Evolutionary conservation across 1,140 invertebrate species (phyloP), one percentile per base, ranked within the genome.

Genomic region (Lordiphosa stackelbergi): DNA sequence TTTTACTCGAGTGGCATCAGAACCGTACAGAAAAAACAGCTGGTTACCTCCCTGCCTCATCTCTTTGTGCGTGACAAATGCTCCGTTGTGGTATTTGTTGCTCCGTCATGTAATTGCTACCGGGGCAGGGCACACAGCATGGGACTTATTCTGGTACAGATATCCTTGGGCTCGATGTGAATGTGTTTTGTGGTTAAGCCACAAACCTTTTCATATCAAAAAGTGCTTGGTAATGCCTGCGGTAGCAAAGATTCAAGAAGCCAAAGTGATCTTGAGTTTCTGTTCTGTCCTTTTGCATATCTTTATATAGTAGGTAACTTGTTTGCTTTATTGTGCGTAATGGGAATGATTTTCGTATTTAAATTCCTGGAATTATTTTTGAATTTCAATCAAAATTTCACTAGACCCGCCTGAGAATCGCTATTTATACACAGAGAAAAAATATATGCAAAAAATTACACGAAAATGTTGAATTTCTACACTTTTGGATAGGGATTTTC

Each of bases 31-130:
- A 72, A 61, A 69, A 64, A 77, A 79, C 74, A 78, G 74, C 74
- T 78, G 74, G 70, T 63, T 74, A 43, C 66, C 55, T 42, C 13
- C 46, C 37, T 12, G 19, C 64, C n/a, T 40, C 60, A 66, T 34
- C 16, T 36, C 49, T 22, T 53, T 69, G 72, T 75, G 77, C 72
- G 77, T 81, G 75, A 72, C 75, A 83, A 79, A 79, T 79, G 66
- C 77, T 52, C 51, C 60, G 60, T 66, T 48, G 59, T 66, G 64
- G 69, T 63, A 69, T 69, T 74, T 74, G 61, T 65, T 73, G 38
- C 58, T 70, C 34, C 56, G 66, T 83, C 71, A 75, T 83, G 71
- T 69, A 75, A 83, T 83, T 79, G 77, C 75, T 58, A 66, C 42
- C 64, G 38, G 19, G 43, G 28, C 28, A 51, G 37, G 53, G 38